phyloP scores from a whole-genome alignment of 2,113 vertebrate species.

The Telmatochromis brachygnathus region DNA sequence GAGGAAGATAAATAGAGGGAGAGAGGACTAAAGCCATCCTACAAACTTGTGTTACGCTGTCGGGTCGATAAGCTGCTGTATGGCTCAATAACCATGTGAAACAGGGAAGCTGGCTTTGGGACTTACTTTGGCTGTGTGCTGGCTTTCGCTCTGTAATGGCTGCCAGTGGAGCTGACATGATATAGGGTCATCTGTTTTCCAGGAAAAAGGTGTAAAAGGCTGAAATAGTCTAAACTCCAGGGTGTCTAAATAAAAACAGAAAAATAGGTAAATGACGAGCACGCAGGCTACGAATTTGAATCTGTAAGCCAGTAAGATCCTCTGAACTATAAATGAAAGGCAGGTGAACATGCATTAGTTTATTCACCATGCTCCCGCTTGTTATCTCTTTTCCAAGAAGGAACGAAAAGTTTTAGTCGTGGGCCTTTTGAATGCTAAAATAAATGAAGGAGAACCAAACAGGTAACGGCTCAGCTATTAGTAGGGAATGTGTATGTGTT shows the following conservation, averaged over 20 bases:
- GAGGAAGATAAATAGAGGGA: not conserved
- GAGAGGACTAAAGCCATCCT: not conserved
- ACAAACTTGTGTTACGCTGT: slow-evolving; percentile 29
- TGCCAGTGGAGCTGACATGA: slow-evolving; percentile 14
- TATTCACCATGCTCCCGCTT: not conserved
- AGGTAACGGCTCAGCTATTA: not conserved
- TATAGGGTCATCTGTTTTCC: slow-evolving; percentile 9
- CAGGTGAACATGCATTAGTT: slow-evolving; percentile 3
- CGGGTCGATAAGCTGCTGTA: slow-evolving; percentile 37
- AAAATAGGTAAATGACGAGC: not conserved
- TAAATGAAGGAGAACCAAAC: slow-evolving; percentile 2
- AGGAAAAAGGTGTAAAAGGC: not conserved
- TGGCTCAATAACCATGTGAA: slow-evolving; percentile 44
- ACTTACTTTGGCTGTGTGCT: slow-evolving; percentile 1
- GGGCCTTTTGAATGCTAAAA: not conserved
- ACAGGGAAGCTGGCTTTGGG: slow-evolving; percentile 37
- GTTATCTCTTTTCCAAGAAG: slow-evolving; percentile 15
- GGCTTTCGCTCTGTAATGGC: slow-evolving; percentile 8
- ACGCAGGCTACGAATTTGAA: not conserved
- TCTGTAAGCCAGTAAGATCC: not conserved
- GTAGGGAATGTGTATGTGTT: not conserved
- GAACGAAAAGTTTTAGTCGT: not conserved
- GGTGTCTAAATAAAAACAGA: not conserved
- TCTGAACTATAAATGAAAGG: not conserved
- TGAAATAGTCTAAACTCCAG: not conserved